These are phyloP conservation scores for Barbus barbus DNA, from an alignment of 2,113 vertebrate genomes.

Conservation along the genomic window DNA sequence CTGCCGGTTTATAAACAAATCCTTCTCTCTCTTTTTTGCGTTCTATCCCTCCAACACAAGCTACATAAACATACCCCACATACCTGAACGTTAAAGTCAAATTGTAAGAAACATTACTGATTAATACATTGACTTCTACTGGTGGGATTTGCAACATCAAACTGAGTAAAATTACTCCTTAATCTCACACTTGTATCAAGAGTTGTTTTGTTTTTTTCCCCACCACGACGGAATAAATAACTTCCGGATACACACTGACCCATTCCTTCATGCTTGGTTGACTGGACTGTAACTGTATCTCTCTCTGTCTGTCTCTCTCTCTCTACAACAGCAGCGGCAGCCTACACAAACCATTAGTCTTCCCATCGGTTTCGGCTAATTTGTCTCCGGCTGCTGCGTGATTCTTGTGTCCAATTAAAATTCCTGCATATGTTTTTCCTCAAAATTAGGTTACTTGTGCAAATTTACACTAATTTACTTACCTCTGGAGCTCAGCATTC, in stretches of 20 bases:
- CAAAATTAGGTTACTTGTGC: constrained; percentile 78
- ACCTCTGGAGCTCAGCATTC: constrained; percentile 63
- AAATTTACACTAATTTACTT: constrained; percentile 79
- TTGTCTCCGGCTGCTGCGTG: constrained; percentile 59
- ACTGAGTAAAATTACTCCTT: background rate
- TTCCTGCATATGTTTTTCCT: constrained; percentile 76
- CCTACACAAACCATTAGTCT: constrained; percentile 66
- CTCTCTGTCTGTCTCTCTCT: constrained; percentile 21
- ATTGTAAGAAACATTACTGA: background rate
- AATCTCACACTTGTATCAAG: constrained; percentile 43
- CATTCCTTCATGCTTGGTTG: constrained; percentile 57
- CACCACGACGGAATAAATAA: constrained; percentile 57
- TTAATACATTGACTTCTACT: background rate
- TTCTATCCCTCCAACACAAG: background rate
- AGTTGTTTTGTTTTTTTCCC: constrained; percentile 42
- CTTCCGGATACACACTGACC: constrained; percentile 60
- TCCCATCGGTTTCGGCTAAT: constrained; percentile 68
- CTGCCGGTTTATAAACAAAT: constrained; percentile 53
- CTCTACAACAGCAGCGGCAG: constrained; percentile 54
- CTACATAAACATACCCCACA: constrained; percentile 16
- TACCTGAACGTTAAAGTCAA: background rate
- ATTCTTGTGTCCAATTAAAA: constrained; percentile 73
- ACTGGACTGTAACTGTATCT: constrained; percentile 55
- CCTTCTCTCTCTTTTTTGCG: constrained; percentile 33
- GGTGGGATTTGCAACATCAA: constrained; percentile 12